Percentiles rank a stretch among this genome's conserved stretches.
Conservation (phyloP, 2,888 invertebrate species). For the Baccha elongata region DNA sequence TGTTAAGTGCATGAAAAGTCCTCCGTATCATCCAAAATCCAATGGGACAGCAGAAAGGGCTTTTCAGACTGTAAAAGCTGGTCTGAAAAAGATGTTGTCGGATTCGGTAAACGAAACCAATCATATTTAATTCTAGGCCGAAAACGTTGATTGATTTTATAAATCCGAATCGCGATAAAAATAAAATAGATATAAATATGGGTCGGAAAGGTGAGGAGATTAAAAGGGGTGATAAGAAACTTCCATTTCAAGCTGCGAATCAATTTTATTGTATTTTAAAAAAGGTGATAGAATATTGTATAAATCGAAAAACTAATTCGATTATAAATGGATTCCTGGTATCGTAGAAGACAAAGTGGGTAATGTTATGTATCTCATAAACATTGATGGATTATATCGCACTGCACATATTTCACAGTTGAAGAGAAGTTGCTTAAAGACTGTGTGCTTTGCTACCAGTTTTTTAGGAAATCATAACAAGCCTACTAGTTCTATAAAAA, state of each 20-base stretch:
- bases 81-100: slow-evolving; percentile 10
- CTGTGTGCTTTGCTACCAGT: too few species aligned
- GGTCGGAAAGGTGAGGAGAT: background rate
- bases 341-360: too few species aligned
- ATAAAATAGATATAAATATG: slow-evolving; percentile 64
- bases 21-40: too few species aligned
- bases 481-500: too few species aligned
- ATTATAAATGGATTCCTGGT: slow-evolving; percentile 3
- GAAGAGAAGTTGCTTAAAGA: too few species aligned
- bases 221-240: background rate
- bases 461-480: too few species aligned
- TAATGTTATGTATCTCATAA: too few species aligned
- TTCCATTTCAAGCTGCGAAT: background rate
- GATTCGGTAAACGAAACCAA: slow-evolving; percentile 2
- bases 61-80: slow-evolving; percentile 28
- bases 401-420: too few species aligned
- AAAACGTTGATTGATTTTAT: slow-evolving; percentile 22
- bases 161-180: slow-evolving; percentile 11
- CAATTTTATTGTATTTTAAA: slow-evolving; percentile 10
- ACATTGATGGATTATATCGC: too few species aligned
- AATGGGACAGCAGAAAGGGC: slow-evolving; percentile 47
- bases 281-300: slow-evolving; percentile 15
- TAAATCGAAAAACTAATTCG: slow-evolving; percentile 1
- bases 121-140: slow-evolving; percentile 18
- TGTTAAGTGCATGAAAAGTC: slow-evolving; percentile 31